Evolutionary conservation across 2,888 invertebrate genomes (phyloP).

Genomic region (Cerastis rubricosa): DNA sequence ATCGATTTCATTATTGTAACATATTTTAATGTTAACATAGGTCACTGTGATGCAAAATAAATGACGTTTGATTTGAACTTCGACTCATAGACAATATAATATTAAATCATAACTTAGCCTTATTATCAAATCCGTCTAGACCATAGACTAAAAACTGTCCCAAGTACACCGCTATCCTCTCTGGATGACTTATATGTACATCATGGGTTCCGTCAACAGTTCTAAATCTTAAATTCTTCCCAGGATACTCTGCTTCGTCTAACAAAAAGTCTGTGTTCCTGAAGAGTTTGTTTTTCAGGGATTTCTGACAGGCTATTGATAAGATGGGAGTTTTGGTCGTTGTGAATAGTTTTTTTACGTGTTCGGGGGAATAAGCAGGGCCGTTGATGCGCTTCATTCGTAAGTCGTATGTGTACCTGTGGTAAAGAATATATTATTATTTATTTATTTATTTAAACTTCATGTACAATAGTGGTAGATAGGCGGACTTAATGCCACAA

Average conservation of each 20-base stretch:
- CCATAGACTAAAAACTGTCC: slow-evolving; percentile 81
- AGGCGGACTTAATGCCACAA: too few relatives aligned
- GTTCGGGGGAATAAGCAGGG: slow-evolving; percentile 79
- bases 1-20: too few relatives aligned
- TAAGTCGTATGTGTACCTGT: slow-evolving; percentile 90
- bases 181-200: slow-evolving; percentile 90
- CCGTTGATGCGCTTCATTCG: slow-evolving; percentile 82
- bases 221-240: slow-evolving; percentile 74
- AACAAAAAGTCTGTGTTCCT: slow-evolving; percentile 73
- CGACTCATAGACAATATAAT: slow-evolving; percentile 6
- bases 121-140: slow-evolving; percentile 73
- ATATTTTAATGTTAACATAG: too few relatives aligned
- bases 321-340: slow-evolving; percentile 74
- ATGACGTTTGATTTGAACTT: slow-evolving; percentile 1
- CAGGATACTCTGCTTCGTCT: slow-evolving; percentile 73
- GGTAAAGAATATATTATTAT: too few relatives aligned
- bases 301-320: slow-evolving; percentile 71
- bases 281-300: slow-evolving; percentile 69
- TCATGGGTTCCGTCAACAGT: slow-evolving; percentile 90
- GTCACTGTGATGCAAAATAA: neutral
- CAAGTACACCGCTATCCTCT: slow-evolving; percentile 84
- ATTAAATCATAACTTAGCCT: slow-evolving; percentile 75
- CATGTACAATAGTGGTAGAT: too few relatives aligned
- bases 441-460: too few relatives aligned
- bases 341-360: slow-evolving; percentile 78